phyloP scores from a whole-genome alignment of 2,797 vertebrate species.

The Sebastes cheni region DNA sequence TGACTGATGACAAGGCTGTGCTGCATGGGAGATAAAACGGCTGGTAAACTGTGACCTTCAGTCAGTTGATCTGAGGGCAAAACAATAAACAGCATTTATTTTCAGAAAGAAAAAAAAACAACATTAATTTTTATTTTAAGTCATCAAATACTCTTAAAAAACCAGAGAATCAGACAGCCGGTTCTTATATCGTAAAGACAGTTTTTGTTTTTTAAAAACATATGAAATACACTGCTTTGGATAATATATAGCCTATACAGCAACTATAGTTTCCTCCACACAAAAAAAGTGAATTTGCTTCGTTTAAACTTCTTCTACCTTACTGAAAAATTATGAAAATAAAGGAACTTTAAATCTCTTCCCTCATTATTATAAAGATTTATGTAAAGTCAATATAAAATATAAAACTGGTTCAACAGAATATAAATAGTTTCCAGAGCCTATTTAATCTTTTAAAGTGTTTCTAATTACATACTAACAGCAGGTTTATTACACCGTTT shows the following conservation, averaged over 20 bases:
- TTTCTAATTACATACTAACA: background rate
- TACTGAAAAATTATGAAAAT: background rate
- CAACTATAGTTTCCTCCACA: background rate
- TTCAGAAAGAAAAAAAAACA: background rate
- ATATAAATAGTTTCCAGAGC: background rate
- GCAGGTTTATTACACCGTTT: background rate
- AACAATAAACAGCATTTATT: slow-evolving; percentile 25
- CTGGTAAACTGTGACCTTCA: slow-evolving; percentile 37
- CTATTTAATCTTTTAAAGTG: background rate
- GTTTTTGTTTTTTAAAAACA: background rate
- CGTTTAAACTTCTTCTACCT: background rate
- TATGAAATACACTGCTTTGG: too few relatives aligned
- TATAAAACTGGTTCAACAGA: background rate
- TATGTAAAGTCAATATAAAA: background rate
- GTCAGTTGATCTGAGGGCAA: slow-evolving; percentile 13
- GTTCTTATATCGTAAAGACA: background rate
- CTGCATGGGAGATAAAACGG: slow-evolving; percentile 20
- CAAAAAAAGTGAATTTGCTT: background rate
- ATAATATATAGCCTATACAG: too few relatives aligned
- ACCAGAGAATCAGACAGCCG: background rate
- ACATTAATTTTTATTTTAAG: background rate
- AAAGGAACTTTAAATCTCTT: background rate
- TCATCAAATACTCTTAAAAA: background rate
- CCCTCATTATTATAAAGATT: background rate
- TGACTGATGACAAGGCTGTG: slow-evolving; percentile 20